Evolutionary conservation across 2,797 vertebrate species (phyloP), one percentile per base, ranked within the genome.

Genomic region (Mormyrus proboscirostris): DNA sequence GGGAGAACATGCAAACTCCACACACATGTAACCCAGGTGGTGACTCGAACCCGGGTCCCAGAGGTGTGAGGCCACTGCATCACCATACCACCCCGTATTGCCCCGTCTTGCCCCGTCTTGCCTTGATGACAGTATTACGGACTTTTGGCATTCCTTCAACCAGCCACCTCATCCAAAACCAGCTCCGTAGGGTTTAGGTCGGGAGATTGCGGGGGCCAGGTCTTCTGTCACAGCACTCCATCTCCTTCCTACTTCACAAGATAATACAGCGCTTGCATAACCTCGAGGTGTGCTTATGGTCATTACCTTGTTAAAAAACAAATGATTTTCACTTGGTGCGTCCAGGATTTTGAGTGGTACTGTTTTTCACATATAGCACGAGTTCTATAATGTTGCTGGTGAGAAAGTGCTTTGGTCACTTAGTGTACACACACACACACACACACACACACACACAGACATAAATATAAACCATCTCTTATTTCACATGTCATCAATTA

Each of bases 401-500:
- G n/a, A 49, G 82, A n/a, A 4, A 10, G 44, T 25, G 82, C 29
- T 29, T 69, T 69, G 65, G 25, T 33, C 57, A 9, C n/a, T 57
- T 57, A 7, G 55, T 57, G 4, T 19, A 22, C 57, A 59, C 53
- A 57, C 5, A 59, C 55, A 59, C 55, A 59, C 55, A 59, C 55
- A 62, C 7, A 3, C 22, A 29, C 22, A 3, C 8, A 25, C 59
- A 25, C 62, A 65, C 62, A 10, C 25, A 65, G 9, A 69, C 7
- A 25, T 25, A 86, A 9, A 51, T 12, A 86, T 29, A 53, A 12
- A 53, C 7, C 12, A 22, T 55, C 87, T 55, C 87, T 62, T n/a
- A 25, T 84, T 29, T 59, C 87, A 84, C 49, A 38, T 41, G 38
- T 62, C 29, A 16, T 38, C 91, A 93, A 92, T 94, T 89, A 92